These are phyloP conservation scores for Capromys pilorides DNA, from an alignment of 2,797 vertebrate genomes.

Conservation along the genomic window DNA sequence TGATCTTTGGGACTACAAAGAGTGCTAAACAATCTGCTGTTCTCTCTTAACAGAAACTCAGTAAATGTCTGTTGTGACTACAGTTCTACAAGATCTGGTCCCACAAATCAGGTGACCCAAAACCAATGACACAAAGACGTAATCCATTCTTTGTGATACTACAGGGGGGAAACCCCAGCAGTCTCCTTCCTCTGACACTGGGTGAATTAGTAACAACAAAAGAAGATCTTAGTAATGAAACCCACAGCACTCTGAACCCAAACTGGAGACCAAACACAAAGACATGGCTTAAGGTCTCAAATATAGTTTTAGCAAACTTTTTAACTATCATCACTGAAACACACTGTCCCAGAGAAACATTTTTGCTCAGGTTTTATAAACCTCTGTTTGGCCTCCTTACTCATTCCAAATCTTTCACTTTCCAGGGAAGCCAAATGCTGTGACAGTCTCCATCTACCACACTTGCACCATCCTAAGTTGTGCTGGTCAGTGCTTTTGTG, in stretches of 20 bases:
- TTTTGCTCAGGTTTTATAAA: neutral
- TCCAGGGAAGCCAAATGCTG: neutral
- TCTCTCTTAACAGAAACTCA: neutral
- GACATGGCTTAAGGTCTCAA: neutral
- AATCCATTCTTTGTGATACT: neutral
- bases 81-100: constrained; percentile 21
- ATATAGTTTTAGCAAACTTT: constrained; percentile 45
- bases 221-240: neutral
- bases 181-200: neutral
- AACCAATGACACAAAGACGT: constrained; percentile 1
- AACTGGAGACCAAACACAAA: constrained; percentile 5
- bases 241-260: neutral
- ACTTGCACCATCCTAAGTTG: neutral
- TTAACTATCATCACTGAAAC: neutral
- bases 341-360: neutral
- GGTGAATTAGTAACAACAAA: neutral
- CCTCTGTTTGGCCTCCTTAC: neutral
- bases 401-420: constrained; percentile 24
- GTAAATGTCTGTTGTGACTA: neutral
- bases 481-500: constrained; percentile 35
- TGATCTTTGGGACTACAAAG: neutral
- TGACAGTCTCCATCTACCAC: neutral
- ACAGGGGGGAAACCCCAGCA: neutral
- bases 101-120: neutral
- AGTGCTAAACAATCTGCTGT: neutral